Evolutionary conservation across 2,888 invertebrate species (phyloP).

Genomic region (Cybosia mesomella): DNA sequence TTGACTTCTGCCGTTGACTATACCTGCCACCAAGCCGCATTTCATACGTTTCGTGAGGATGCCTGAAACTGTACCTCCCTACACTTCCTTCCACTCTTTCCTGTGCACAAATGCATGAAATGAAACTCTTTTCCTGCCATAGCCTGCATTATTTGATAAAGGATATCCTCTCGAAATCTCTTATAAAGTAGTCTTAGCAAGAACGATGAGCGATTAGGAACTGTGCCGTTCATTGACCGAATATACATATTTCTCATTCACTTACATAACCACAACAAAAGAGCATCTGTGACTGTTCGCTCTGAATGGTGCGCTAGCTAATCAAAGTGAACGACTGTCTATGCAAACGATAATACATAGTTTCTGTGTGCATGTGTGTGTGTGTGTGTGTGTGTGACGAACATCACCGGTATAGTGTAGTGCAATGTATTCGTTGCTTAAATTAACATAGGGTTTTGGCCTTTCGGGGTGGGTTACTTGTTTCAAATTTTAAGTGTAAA

Average conservation of each 20-base stretch:
- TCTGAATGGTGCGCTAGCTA: background rate
- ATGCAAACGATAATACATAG: background rate
- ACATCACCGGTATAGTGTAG: background rate
- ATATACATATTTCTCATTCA: background rate
- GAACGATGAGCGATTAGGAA: background rate
- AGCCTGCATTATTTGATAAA: background rate
- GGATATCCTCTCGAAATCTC: background rate
- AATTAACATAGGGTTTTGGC: no score
- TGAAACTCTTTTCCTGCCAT: background rate
- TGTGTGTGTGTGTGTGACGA: background rate
- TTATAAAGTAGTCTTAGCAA: background rate
- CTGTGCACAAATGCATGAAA: no score
- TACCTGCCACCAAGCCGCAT: background rate
- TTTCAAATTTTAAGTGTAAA: no score
- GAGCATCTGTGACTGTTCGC: background rate
- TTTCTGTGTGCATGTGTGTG: background rate
- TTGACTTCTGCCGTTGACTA: no score
- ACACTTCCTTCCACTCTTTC: no score
- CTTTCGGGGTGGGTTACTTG: no score
- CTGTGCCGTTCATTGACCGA: background rate
- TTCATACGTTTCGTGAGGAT: background rate
- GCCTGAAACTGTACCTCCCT: background rate
- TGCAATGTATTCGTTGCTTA: background rate
- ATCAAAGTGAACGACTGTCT: background rate
- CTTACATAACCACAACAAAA: background rate